Conservation (phyloP, 2,797 vertebrate species). For the Diplodus puntazzo region DNA sequence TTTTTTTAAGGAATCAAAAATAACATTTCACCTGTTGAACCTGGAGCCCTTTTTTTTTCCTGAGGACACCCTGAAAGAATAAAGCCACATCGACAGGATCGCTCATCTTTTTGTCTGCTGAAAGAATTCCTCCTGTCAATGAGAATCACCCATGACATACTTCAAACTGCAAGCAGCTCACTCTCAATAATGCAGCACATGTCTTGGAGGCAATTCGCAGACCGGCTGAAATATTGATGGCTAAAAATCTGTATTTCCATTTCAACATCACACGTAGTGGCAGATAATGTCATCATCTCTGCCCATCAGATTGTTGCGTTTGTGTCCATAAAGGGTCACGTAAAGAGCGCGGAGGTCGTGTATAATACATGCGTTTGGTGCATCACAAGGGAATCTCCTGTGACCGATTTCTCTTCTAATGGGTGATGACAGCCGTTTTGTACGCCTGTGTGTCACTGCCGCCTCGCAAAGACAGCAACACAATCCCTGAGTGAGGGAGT, state of each 20-base stretch:
- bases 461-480: slow-evolving; percentile 49
- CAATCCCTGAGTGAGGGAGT: slow-evolving; percentile 46
- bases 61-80: slow-evolving; percentile 46
- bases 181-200: slow-evolving; percentile 79
- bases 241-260: slow-evolving; percentile 79
- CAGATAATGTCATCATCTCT: slow-evolving; percentile 50
- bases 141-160: slow-evolving; percentile 76
- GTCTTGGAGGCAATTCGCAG: slow-evolving; percentile 76
- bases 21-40: slow-evolving; percentile 24
- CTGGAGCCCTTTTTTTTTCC: slow-evolving; percentile 14
- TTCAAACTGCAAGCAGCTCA: slow-evolving; percentile 75
- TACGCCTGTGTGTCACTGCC: slow-evolving; percentile 52
- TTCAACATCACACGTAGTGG: slow-evolving; percentile 54
- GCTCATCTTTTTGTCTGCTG: slow-evolving; percentile 57
- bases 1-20: slow-evolving; percentile 8
- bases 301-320: neutral
- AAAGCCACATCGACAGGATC: slow-evolving; percentile 42
- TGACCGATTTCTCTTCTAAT: slow-evolving; percentile 66
- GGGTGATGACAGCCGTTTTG: slow-evolving; percentile 72
- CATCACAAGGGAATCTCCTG: slow-evolving; percentile 43
- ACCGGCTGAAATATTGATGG: slow-evolving; percentile 78
- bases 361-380: slow-evolving; percentile 32
- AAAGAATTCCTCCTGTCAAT: slow-evolving; percentile 69
- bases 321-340: neutral
- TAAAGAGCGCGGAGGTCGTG: slow-evolving; percentile 22